Evolutionary conservation across 2,888 invertebrate genomes (phyloP).

Genomic region (Watsonalla cultraria): DNA sequence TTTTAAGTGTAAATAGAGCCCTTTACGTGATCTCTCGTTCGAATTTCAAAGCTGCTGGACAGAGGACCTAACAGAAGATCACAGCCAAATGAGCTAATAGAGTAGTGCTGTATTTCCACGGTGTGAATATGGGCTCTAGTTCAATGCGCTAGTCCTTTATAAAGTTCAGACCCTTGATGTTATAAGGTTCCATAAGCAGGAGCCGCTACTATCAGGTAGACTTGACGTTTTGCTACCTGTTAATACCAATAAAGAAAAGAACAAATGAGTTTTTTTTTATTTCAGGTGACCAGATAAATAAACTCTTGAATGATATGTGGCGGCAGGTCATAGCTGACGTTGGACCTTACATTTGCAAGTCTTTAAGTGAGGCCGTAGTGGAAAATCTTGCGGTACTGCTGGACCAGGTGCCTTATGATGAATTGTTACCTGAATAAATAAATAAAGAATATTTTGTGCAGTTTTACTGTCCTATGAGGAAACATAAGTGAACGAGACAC

Average conservation of each 20-base stretch:
- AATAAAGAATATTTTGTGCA: conserved; percentile 2
- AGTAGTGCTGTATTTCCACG: no score
- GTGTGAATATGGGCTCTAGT: no score
- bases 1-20: not conserved
- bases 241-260: not conserved
- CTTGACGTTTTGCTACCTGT: no score
- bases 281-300: conserved; percentile 58
- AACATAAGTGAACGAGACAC: not conserved
- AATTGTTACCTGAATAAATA: conserved; percentile 45
- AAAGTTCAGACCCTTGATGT: no score
- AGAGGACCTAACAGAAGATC: no score
- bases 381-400: conserved; percentile 46
- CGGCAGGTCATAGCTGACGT: conserved; percentile 51
- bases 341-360: conserved; percentile 48
- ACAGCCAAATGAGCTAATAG: no score
- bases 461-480: conserved; percentile 8
- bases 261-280: conserved; percentile 8
- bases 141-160: no score
- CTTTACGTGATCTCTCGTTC: not conserved
- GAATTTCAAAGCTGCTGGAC: no score
- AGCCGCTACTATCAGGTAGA: no score
- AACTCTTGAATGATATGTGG: conserved; percentile 55
- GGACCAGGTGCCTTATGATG: conserved; percentile 53
- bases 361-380: conserved; percentile 44
- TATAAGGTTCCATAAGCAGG: no score